Evolutionary conservation across 2,888 invertebrate species (phyloP).

Genomic region (Drosophila aldrichi): DNA sequence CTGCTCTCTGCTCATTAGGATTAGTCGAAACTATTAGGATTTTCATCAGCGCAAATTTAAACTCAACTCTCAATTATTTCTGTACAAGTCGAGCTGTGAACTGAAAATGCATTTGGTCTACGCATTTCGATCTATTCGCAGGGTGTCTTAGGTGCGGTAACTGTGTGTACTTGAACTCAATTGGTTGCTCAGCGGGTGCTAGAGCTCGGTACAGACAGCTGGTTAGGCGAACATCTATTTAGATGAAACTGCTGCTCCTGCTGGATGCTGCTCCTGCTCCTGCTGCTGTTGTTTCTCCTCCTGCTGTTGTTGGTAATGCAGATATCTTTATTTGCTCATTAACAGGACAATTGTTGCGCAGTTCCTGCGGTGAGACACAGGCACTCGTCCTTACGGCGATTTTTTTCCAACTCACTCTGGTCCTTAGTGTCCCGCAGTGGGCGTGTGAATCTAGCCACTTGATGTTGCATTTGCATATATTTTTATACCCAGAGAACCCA

Average conservation of each 20-base stretch:
- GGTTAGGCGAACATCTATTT: conserved; percentile 56
- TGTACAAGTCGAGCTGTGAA: no score
- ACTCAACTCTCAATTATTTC: neutral
- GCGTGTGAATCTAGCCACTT: conserved; percentile 71
- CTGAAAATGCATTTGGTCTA: neutral
- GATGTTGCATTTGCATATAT: conserved; percentile 12
- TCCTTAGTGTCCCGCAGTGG: conserved; percentile 40
- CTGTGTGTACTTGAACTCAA: neutral
- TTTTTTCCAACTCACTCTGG: neutral
- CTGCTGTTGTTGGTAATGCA: conserved; percentile 45
- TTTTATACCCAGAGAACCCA: no score
- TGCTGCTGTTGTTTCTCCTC: conserved; percentile 12
- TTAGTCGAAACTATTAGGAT: no score
- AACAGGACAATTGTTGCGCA: conserved; percentile 72
- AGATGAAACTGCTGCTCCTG: conserved; percentile 37
- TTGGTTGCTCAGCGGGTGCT: conserved; percentile 57
- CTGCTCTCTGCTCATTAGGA: neutral
- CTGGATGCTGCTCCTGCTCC: no score
- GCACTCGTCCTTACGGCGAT: conserved; percentile 33
- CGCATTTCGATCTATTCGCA: neutral
- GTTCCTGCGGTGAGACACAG: conserved; percentile 54
- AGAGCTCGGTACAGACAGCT: conserved; percentile 46
- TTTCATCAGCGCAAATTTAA: no score
- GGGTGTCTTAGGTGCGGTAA: conserved; percentile 28
- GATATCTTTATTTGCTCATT: conserved; percentile 82